Evolutionary conservation across 1,140 invertebrate genomes (phyloP).

Genomic region (Sweltsa coloradensis): DNA sequence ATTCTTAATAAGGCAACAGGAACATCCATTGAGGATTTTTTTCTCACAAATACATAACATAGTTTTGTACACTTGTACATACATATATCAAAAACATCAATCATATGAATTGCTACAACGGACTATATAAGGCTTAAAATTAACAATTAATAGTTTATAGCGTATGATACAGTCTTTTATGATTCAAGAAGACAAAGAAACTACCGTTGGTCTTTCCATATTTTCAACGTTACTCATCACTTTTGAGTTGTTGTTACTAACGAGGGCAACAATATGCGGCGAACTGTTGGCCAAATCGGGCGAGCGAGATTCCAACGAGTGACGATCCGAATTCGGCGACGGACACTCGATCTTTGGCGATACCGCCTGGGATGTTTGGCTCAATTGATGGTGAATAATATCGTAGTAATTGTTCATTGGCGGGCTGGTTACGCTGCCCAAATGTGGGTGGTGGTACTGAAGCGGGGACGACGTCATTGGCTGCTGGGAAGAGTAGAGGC

Average conservation of each 20-base stretch:
- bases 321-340: background rate
- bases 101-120: too few species aligned
- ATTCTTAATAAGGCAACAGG: too few species aligned
- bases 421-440: too few species aligned
- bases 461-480: background rate
- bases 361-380: background rate
- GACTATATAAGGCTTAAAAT: too few species aligned
- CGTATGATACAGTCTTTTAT: too few species aligned
- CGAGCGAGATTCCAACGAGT: constrained; percentile 1
- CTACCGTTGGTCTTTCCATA: constrained; percentile 8
- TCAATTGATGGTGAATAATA: constrained; percentile 4
- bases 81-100: too few species aligned
- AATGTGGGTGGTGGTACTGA: background rate
- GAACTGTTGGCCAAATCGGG: background rate
- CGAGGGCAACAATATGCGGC: constrained; percentile 6
- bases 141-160: too few species aligned
- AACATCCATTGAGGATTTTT: too few species aligned
- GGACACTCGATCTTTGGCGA: constrained; percentile 6
- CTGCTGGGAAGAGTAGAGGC: background rate
- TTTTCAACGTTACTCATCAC: background rate
- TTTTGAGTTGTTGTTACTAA: background rate
- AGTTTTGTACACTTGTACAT: too few species aligned
- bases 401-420: constrained; percentile 6
- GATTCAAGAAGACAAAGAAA: constrained; percentile 6
- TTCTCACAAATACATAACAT: too few species aligned